phyloP scores from a whole-genome alignment of 1,140 invertebrate species.

The Apis laboriosa region DNA sequence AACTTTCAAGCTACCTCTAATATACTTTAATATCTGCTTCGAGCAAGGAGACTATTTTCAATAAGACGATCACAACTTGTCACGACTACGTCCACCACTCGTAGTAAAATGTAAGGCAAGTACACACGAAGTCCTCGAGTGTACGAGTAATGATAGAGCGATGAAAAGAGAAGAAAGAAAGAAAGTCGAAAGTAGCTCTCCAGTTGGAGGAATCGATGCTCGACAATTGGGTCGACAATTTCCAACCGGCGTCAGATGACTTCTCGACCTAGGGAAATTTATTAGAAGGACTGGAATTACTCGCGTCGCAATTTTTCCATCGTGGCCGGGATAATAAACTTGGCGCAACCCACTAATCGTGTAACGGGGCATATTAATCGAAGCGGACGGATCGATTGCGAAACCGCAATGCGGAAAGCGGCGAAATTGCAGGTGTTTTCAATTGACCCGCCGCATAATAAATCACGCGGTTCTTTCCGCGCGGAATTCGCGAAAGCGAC shows the following conservation, averaged over 20 bases:
- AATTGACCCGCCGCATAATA: constrained; percentile 31
- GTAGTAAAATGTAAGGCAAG: no score
- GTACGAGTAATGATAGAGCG: neutral
- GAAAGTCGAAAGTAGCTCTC: neutral
- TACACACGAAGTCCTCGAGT: neutral
- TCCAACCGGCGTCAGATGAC: neutral
- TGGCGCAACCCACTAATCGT: constrained; percentile 48
- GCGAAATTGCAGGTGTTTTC: constrained; percentile 47
- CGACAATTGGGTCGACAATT: constrained; percentile 25
- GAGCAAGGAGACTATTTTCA: no score
- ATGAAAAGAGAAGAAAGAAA: neutral
- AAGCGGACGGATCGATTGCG: constrained; percentile 43
- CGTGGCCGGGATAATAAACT: constrained; percentile 30
- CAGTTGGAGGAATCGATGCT: neutral
- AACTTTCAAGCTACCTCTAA: no score
- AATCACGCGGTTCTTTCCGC: constrained; percentile 20
- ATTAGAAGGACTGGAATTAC: constrained; percentile 20
- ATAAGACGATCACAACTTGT: no score
- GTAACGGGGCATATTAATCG: constrained; percentile 49
- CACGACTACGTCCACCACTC: no score
- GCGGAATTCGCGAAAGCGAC: constrained; percentile 25
- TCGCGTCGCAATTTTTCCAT: constrained; percentile 32
- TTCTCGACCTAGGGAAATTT: constrained; percentile 28
- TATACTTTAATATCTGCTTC: no score
- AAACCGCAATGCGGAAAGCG: constrained; percentile 48